A percentile compares a stretch with the other conserved stretches of the same genome.
phyloP scores from a whole-genome alignment of 2,888 invertebrate genomes.

The Conomelus anceps region DNA sequence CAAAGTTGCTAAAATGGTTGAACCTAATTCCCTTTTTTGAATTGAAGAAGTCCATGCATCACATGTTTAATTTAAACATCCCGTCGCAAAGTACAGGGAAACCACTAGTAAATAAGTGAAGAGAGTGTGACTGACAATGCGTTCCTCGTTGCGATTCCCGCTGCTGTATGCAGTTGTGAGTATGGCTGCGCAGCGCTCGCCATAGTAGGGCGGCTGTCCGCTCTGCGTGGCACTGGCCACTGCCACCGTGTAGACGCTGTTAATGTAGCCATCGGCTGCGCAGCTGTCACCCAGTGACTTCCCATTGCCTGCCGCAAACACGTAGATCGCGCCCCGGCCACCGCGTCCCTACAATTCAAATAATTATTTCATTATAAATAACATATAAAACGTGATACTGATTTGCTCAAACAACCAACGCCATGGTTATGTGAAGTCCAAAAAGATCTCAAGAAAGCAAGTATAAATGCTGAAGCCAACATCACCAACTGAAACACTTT shows the following conservation, averaged over 20 bases:
- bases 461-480: too few relatives aligned
- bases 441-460: too few relatives aligned
- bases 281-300: constrained; percentile 78
- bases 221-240: constrained; percentile 80
- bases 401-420: neutral
- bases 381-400: neutral
- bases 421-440: too few relatives aligned
- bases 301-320: constrained; percentile 92
- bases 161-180: constrained; percentile 85
- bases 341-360: constrained; percentile 48
- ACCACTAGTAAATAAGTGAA: too few relatives aligned
- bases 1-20: too few relatives aligned
- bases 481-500: too few relatives aligned
- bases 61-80: too few relatives aligned
- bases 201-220: constrained; percentile 82
- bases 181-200: constrained; percentile 82
- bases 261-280: constrained; percentile 83
- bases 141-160: constrained; percentile 74
- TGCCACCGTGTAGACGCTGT: constrained; percentile 79
- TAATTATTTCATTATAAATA: constrained; percentile 8
- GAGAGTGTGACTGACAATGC: constrained; percentile 70
- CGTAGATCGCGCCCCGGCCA: constrained; percentile 78
- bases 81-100: too few relatives aligned
- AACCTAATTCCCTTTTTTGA: too few relatives aligned
- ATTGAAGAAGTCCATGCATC: too few relatives aligned